Base-by-base conservation (phyloP, 2,113 vertebrate species). In the Chaenocephalus aceratus region DNA sequence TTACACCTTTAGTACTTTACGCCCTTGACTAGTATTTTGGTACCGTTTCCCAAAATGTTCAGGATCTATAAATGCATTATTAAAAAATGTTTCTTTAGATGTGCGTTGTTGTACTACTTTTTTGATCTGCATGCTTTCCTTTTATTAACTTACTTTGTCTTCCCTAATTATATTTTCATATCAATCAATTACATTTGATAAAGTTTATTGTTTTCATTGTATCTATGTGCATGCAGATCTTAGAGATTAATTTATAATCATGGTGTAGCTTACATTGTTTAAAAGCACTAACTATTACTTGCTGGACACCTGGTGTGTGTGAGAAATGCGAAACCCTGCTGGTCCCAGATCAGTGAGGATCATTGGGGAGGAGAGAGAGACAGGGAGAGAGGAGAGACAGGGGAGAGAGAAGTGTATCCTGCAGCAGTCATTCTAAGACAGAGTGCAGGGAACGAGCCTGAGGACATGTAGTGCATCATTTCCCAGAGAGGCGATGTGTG, bases 261-360 rank as follows among this genome's bases (percentile, higher is more conserved):
- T 56, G 18, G 8, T 63, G 16, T n/a, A 26, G 7, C 3, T 18
- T 9, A 4, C 60, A 6, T 13, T 41, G 36, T 45, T 53, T 11
- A 11, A 64, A 75, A n/a, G 3, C 36, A 54, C 44, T 2, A 53
- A 13, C 15, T 34, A 3, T n/a, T 7, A 58, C 9, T 10, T 41
- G 46, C n/a, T 45, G 41, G 67, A 79, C 59, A 79, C 60, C 78
- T 63, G 58, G 59, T 57, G 72, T 78, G 60, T 66, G 61, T 16
- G 21, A 79, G 87, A 86, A 84, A 89, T 3, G 62, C 48, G 53
- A 89, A 78, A 84, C 70, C 70, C 72, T 54, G 57, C 72, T 62
- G 59, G 63, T 88, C 76, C 56, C 71, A 72, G 77, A 77, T 88
- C 75, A 56, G 87, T 56, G 84, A 51, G 64, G 48, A 21, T 79